A percentile compares a stretch with the other conserved stretches of the same genome.
Conservation (phyloP, 2,888 invertebrate genomes). For the Drosophila cyrtoloma region DNA sequence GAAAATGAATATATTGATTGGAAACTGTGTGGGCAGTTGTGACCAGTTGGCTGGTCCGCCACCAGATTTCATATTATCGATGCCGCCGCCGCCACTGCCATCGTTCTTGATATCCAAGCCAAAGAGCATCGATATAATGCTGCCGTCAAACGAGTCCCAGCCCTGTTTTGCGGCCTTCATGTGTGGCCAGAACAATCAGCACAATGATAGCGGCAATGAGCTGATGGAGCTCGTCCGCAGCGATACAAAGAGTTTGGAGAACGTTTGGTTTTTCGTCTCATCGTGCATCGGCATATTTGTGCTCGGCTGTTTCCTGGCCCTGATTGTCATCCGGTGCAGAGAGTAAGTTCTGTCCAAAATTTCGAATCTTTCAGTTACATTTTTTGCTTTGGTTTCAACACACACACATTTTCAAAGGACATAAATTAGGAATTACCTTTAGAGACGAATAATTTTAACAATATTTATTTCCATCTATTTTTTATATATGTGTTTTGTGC, state of each 20-base stretch:
- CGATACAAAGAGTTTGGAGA: slow-evolving; percentile 86
- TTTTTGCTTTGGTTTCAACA: background rate
- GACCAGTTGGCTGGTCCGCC: slow-evolving; percentile 86
- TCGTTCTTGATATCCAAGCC: slow-evolving; percentile 87
- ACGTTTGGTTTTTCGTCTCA: slow-evolving; percentile 93
- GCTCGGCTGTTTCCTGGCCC: slow-evolving; percentile 91
- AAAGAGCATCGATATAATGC: slow-evolving; percentile 63
- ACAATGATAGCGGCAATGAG: slow-evolving; percentile 89
- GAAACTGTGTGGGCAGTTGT: slow-evolving; percentile 84
- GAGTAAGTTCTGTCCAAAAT: slow-evolving; percentile 87
- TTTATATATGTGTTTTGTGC: no score
- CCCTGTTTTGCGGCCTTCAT: slow-evolving; percentile 88
- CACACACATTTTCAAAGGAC: background rate
- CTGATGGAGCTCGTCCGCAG: slow-evolving; percentile 92
- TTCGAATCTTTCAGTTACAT: background rate
- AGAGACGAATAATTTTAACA: background rate
- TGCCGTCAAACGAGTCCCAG: slow-evolving; percentile 87
- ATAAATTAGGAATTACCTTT: background rate
- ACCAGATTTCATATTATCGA: slow-evolving; percentile 92
- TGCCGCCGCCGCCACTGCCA: slow-evolving; percentile 94
- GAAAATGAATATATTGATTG: slow-evolving; percentile 74
- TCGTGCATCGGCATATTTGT: slow-evolving; percentile 93
- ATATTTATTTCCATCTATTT: background rate
- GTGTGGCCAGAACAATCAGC: slow-evolving; percentile 87
- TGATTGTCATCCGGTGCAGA: slow-evolving; percentile 92